Base-by-base conservation (phyloP, 2,113 vertebrate species). In the Pituophis catenifer region DNA sequence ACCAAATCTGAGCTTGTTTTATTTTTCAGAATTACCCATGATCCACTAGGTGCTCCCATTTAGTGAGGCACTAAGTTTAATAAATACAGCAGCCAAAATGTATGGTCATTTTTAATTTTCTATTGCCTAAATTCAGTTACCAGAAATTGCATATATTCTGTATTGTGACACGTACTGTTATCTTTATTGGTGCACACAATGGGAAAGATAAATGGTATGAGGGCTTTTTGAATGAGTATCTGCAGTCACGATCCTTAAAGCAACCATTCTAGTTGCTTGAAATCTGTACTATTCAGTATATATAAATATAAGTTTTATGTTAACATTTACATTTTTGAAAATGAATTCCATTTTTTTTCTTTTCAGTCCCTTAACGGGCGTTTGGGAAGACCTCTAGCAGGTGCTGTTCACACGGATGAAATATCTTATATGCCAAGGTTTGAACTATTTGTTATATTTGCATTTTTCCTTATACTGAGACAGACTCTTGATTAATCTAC, bases 371-470 rank as follows among this genome's bases (percentile, higher is more conserved):
- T 91, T 91, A 6, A 62, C 90, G 90, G 93, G 93, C 96, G 89
- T 93, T 95, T 91, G 92, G 86, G 92, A 90, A 93, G 93, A 93
- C 93, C 91, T 96, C 96, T 93, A 62, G 91, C 50, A 94, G 92
- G 87, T 54, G 89, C 95, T 96, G 94, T 93, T 94, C 88, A 97
- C 87, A 97, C 97, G 96, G 96, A 97, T 97, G 97, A 97, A 95
- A 97, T 94, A 97, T 97, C 96, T 97, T 97, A 95, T 97, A 97
- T 96, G 95, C 96, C 96, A 96, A 97, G 96, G 97, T 97, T 96
- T 3, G 96, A 54, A 54, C 0, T 52, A 65, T 93, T 94, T 86
- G 8, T 90, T 65, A 53, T 86, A 9, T 52, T n/a, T 70, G 19
- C 29, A 0, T 85, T 29, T 92, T 38, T 0, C 53, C 10, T 90